Percentiles rank a stretch among this genome's conserved stretches.
Conservation (phyloP, 2,113 vertebrate species). For the Rafetus swinhoei region DNA sequence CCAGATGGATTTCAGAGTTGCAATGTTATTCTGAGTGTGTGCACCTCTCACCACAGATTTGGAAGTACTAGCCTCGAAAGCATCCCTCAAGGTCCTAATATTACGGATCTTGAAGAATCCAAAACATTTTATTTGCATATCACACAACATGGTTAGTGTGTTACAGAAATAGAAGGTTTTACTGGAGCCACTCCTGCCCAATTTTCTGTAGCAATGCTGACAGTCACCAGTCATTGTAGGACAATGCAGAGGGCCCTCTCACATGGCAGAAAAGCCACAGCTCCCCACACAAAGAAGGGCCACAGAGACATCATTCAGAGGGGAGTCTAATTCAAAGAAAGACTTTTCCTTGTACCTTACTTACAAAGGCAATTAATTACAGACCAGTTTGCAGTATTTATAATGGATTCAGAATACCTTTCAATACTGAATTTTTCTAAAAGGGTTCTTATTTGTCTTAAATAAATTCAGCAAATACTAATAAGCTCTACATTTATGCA, state of each 20-base stretch:
- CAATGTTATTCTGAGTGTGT: not conserved
- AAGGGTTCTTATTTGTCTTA: not conserved
- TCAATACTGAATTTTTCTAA: not conserved
- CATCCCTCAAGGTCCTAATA: constrained; percentile 12
- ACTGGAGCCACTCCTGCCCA: not conserved
- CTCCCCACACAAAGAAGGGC: not conserved
- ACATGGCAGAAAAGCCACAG: not conserved
- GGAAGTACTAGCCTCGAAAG: not conserved
- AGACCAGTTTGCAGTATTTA: not conserved
- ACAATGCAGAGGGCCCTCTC: fast-evolving
- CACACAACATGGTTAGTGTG: constrained; percentile 12
- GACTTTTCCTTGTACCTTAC: not conserved
- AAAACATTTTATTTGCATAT: constrained; percentile 34
- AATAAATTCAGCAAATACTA: not conserved
- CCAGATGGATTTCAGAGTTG: not conserved
- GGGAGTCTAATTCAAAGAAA: not conserved
- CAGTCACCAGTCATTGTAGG: not conserved
- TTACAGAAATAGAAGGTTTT: constrained; percentile 47
- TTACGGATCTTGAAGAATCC: constrained; percentile 27
- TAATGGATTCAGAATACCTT: not conserved
- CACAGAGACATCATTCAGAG: not conserved
- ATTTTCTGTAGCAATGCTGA: not conserved
- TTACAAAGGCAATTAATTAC: not conserved
- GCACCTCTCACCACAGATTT: not conserved
- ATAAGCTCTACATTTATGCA: not conserved